phyloP scores from a whole-genome alignment of 2,113 vertebrate genomes.

The Sapajus apella region DNA sequence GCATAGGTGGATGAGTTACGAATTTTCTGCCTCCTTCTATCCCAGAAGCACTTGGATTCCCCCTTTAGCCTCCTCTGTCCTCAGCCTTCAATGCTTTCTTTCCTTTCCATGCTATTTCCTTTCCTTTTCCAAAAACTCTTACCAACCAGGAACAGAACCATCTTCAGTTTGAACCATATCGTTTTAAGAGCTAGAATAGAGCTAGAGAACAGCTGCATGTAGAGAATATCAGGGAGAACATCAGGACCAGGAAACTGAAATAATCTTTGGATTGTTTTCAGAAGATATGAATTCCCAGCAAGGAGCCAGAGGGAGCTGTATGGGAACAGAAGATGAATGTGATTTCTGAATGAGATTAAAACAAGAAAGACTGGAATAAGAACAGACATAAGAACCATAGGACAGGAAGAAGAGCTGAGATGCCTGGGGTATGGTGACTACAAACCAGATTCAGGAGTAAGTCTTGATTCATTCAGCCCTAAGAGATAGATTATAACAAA shows the following conservation, averaged over 20 bases:
- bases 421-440: background rate
- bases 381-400: background rate
- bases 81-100: background rate
- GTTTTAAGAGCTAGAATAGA: background rate
- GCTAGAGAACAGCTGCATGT: background rate
- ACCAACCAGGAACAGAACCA: background rate
- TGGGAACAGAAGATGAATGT: background rate
- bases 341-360: background rate
- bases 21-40: background rate
- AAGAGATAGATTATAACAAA: background rate
- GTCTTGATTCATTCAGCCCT: background rate
- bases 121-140: background rate
- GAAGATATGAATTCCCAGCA: background rate
- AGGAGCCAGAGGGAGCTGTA: background rate
- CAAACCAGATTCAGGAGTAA: background rate
- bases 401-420: background rate
- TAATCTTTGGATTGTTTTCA: background rate
- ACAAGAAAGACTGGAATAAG: background rate
- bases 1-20: background rate
- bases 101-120: background rate
- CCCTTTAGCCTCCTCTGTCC: background rate
- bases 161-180: background rate
- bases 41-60: background rate
- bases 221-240: background rate
- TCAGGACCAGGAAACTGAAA: background rate